These are phyloP conservation scores for Zophobas morio DNA, from an alignment of 1,140 invertebrate species.

Conservation along the genomic window DNA sequence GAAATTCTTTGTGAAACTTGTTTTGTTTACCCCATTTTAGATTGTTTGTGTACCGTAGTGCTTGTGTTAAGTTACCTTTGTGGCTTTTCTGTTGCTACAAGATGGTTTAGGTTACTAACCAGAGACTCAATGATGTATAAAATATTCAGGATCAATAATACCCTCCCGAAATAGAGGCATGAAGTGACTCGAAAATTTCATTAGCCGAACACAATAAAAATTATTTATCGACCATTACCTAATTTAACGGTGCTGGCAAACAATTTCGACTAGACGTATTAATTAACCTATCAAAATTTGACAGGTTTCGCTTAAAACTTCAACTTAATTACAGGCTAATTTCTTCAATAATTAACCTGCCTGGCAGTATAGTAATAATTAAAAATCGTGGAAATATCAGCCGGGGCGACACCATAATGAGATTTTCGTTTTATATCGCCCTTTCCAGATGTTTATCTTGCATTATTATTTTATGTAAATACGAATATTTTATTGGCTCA, in stretches of 20 bases:
- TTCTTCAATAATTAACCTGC: constrained; percentile 29
- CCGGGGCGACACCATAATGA: constrained; percentile 8
- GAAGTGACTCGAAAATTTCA: constrained; percentile 16
- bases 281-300: constrained; percentile 36
- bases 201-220: constrained; percentile 31
- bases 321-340: constrained; percentile 33
- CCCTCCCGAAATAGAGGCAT: constrained; percentile 8
- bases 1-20: no score
- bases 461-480: constrained; percentile 8
- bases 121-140: neutral
- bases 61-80: no score
- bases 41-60: no score
- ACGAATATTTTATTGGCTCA: neutral
- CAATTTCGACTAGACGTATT: constrained; percentile 32
- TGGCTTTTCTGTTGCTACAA: neutral
- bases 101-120: neutral
- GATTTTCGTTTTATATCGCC: neutral
- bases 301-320: constrained; percentile 37
- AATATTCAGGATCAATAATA: constrained; percentile 24
- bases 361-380: constrained; percentile 7
- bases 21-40: no score
- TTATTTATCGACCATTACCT: constrained; percentile 26
- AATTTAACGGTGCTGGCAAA: constrained; percentile 29
- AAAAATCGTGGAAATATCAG: constrained; percentile 12
- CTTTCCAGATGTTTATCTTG: neutral